A percentile compares a stretch with the other conserved stretches of the same genome.
Evolutionary conservation across 2,113 vertebrate genomes (phyloP).

Genomic region (Sphaerodactylus townsendi): DNA sequence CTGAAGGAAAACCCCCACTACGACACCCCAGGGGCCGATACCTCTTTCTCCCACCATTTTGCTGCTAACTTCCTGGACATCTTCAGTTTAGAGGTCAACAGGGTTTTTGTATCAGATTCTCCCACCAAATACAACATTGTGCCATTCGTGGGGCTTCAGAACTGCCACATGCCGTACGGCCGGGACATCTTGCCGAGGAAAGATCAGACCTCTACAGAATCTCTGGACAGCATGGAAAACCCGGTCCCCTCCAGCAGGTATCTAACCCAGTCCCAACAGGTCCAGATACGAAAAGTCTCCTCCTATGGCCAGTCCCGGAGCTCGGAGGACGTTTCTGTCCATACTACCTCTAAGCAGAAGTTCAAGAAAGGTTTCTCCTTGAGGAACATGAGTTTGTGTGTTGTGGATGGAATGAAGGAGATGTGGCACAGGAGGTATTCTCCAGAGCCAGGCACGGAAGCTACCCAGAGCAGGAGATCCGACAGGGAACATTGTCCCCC

Average conservation of each 20-base stretch:
- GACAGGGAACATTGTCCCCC: conserved; percentile 66
- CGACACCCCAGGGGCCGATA: conserved; percentile 87
- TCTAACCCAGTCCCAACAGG: conserved; percentile 65
- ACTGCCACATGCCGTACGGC: conserved; percentile 83
- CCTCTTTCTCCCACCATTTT: conserved; percentile 92
- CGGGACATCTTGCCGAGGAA: conserved; percentile 79
- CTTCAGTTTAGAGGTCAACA: conserved; percentile 86
- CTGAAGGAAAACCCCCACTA: conserved; percentile 93
- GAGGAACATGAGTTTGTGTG: conserved; percentile 96
- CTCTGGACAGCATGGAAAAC: conserved; percentile 87
- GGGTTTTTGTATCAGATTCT: conserved; percentile 81
- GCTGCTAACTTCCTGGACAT: conserved; percentile 90
- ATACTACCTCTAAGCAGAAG: conserved; percentile 78
- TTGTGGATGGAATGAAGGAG: conserved; percentile 94
- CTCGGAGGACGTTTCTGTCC: conserved; percentile 90
- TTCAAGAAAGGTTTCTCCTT: conserved; percentile 96
- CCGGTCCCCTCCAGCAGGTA: conserved; percentile 63
- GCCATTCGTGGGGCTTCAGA: conserved; percentile 87
- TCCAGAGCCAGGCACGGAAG: conserved; percentile 78
- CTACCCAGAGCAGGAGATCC: not conserved
- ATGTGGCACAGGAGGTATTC: conserved; percentile 94
- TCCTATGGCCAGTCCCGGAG: conserved; percentile 91
- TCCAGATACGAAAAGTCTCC: conserved; percentile 78
- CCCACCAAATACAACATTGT: conserved; percentile 84
- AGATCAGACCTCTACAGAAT: conserved; percentile 85